These are phyloP conservation scores for Samia ricini DNA, from an alignment of 1,140 invertebrate species.

Conservation along the genomic window DNA sequence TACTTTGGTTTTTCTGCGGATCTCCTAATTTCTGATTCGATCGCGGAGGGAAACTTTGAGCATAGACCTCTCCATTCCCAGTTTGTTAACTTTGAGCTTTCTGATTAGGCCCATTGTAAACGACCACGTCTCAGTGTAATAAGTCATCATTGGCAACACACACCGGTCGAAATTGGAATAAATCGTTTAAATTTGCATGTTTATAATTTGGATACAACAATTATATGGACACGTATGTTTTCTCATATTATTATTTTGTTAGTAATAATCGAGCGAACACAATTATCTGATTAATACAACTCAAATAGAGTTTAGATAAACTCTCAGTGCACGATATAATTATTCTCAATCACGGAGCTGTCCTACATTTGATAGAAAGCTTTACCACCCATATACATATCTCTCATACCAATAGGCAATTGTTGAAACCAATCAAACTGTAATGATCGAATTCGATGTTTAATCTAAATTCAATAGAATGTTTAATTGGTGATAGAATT, in stretches of 20 bases:
- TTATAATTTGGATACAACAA: too few relatives aligned
- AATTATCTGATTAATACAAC: neutral
- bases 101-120: too few relatives aligned
- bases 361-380: constrained; percentile 6
- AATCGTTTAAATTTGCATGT: too few relatives aligned
- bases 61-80: too few relatives aligned
- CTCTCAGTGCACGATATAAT: neutral
- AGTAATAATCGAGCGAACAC: neutral
- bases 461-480: constrained; percentile 16
- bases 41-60: too few relatives aligned
- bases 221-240: neutral
- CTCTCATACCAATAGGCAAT: neutral
- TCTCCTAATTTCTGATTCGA: too few relatives aligned
- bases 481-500: constrained; percentile 6
- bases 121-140: too few relatives aligned
- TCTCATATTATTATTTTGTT: neutral
- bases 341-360: neutral
- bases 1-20: too few relatives aligned
- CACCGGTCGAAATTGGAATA: too few relatives aligned
- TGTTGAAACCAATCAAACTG: constrained; percentile 2
- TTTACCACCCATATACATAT: neutral
- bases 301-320: neutral
- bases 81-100: too few relatives aligned
- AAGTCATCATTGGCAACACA: too few relatives aligned
- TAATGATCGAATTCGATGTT: constrained; percentile 21